Evolutionary conservation across 2,888 invertebrate species (phyloP), one percentile per base, ranked within the genome.

Genomic region (Geophilus truncorum): DNA sequence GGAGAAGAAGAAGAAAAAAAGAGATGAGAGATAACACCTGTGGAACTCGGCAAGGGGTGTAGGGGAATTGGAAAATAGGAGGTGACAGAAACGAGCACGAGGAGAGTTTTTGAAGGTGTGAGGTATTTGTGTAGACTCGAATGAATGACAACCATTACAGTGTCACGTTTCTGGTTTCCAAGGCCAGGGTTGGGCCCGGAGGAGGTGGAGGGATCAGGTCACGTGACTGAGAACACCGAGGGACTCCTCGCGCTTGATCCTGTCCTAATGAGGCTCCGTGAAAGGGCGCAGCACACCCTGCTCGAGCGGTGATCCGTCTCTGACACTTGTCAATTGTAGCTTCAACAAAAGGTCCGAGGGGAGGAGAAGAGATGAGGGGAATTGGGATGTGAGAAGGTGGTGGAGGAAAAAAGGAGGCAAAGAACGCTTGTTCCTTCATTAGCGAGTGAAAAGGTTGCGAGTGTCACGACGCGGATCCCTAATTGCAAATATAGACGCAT

Each of bases 61-160:
- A 23, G 25, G 76, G 76, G 1, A n/a, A 3, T 12, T 25, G 78
- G 36, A n/a, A 32, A 77, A 77, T 40, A 70, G 28, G 32, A 77
- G 32, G 40, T 28, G 36, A 45, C 28, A 78, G 40, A 45, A 70
- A 70, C 70, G 70, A 70, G 70, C 70, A 70, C 70, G 70, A 70
- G 70, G 70, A 70, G 70, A 28, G 70, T 70, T 70, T 45, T 70
- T 70, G 70, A 70, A 70, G 28, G 70, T 70, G 70, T 70, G 70
- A 70, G 70, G 70, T 70, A 70, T 70, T 70, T 70, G 70, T 70
- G 70, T 70, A 70, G 70, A 70, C 70, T 25, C 30, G 21, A 79
- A 36, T 79, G 79, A 79, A 62, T 70, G 79, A 79, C 79, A 62
- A 32, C 79, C 79, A 79, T 79, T 79, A 62, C 79, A 79, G 62